Percentiles rank a stretch among this genome's conserved stretches.
Evolutionary conservation across 2,888 invertebrate genomes (phyloP).

Genomic region (Mechanitis mazaeus): DNA sequence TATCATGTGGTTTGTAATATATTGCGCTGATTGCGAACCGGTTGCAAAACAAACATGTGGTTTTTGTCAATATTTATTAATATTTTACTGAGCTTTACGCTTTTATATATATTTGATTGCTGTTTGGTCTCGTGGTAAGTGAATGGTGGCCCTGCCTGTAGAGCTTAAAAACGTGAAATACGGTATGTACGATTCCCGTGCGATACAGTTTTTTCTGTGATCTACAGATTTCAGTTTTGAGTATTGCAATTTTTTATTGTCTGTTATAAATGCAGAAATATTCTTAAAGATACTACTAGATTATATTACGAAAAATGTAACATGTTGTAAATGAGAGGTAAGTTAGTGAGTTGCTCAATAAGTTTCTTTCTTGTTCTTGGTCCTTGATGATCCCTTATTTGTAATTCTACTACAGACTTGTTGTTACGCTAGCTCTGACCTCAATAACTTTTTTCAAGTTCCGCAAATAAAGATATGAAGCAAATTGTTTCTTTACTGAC

Average conservation of each 20-base stretch:
- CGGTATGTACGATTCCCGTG: too few species aligned
- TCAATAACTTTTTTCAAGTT: slow-evolving; percentile 29
- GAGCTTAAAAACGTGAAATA: too few species aligned
- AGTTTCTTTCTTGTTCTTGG: slow-evolving; percentile 31
- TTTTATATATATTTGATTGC: too few species aligned
- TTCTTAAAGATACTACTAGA: neutral
- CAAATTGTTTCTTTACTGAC: neutral
- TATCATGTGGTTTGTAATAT: neutral
- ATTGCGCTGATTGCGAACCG: slow-evolving; percentile 3
- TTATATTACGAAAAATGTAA: slow-evolving; percentile 22
- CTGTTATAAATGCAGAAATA: neutral
- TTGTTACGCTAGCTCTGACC: slow-evolving; percentile 30
- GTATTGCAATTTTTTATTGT: too few species aligned
- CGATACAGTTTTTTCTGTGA: too few species aligned
- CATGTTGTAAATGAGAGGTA: slow-evolving; percentile 36
- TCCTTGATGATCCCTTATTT: slow-evolving; percentile 32
- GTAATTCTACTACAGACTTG: slow-evolving; percentile 33
- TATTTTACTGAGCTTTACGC: too few species aligned
- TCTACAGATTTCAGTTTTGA: too few species aligned
- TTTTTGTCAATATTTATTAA: neutral
- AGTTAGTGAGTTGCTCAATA: slow-evolving; percentile 35
- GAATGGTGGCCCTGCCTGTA: too few species aligned
- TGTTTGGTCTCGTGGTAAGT: too few species aligned
- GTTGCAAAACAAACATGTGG: neutral
- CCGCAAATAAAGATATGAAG: slow-evolving; percentile 15